phyloP scores from a whole-genome alignment of 2,797 vertebrate genomes.

The Gadopsis marmoratus region DNA sequence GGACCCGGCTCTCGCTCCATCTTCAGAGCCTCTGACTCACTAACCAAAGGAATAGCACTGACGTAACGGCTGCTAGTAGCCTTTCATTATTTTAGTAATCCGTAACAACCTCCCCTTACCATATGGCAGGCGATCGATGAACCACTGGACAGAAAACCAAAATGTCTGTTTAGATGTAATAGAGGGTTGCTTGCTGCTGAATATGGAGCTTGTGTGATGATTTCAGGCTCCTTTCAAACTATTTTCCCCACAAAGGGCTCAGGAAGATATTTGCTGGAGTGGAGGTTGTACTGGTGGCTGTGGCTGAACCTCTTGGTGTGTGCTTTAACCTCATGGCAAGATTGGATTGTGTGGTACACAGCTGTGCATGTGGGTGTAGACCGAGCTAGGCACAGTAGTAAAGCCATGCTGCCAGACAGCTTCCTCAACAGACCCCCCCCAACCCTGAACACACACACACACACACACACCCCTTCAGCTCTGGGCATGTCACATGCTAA shows the following conservation, averaged over 20 bases:
- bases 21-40: slow-evolving; percentile 78
- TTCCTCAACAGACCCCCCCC: slow-evolving; percentile 57
- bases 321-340: slow-evolving; percentile 61
- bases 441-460: slow-evolving; percentile 32
- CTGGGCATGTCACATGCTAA: slow-evolving; percentile 74
- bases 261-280: slow-evolving; percentile 28
- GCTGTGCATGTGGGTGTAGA: slow-evolving; percentile 80
- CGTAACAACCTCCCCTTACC: slow-evolving; percentile 70
- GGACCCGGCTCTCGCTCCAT: slow-evolving; percentile 70
- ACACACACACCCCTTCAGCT: slow-evolving; percentile 55
- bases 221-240: slow-evolving; percentile 46
- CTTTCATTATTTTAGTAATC: slow-evolving; percentile 77
- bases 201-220: slow-evolving; percentile 24
- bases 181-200: slow-evolving; percentile 50
- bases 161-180: slow-evolving; percentile 61
- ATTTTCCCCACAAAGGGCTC: slow-evolving; percentile 30
- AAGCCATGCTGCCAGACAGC: slow-evolving; percentile 78
- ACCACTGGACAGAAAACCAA: slow-evolving; percentile 52
- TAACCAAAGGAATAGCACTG: slow-evolving; percentile 63
- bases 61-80: slow-evolving; percentile 58
- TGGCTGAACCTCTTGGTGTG: slow-evolving; percentile 34
- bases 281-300: slow-evolving; percentile 32
- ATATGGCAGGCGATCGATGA: slow-evolving; percentile 71
- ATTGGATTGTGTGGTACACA: slow-evolving; percentile 77
- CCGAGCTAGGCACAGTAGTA: slow-evolving; percentile 66